phyloP scores from a whole-genome alignment of 2,113 vertebrate genomes.

The Neodon shergylaensis region DNA sequence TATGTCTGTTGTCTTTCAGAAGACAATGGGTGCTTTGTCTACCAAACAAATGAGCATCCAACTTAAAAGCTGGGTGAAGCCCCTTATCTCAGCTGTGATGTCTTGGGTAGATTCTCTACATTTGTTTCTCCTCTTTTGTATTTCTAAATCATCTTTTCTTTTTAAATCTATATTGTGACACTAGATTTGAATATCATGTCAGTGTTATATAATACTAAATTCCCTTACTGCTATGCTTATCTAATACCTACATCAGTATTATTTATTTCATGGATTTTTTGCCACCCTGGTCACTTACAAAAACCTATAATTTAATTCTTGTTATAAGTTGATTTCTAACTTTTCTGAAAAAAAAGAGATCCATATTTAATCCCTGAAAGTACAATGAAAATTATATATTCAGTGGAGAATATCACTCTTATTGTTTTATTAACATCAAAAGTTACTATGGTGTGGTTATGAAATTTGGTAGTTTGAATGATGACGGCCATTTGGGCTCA shows the following conservation, averaged over 20 bases:
- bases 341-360: background rate
- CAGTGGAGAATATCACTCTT: background rate
- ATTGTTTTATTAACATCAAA: background rate
- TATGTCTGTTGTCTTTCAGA: background rate
- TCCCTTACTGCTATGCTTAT: rapidly evolving
- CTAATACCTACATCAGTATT: background rate
- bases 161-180: background rate
- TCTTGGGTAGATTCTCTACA: background rate
- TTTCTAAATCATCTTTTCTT: background rate
- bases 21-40: background rate
- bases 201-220: background rate
- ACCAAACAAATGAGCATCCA: background rate
- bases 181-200: background rate
- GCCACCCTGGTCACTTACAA: background rate
- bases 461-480: background rate
- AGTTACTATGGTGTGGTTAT: background rate
- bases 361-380: background rate
- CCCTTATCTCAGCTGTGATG: background rate
- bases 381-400: background rate
- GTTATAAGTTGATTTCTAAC: background rate
- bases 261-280: background rate
- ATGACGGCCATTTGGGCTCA: background rate
- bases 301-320: background rate
- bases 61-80: background rate
- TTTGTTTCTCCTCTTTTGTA: background rate